phyloP scores from a whole-genome alignment of 64 coral and sea anemone genomes.

The Montipora capricornis region DNA sequence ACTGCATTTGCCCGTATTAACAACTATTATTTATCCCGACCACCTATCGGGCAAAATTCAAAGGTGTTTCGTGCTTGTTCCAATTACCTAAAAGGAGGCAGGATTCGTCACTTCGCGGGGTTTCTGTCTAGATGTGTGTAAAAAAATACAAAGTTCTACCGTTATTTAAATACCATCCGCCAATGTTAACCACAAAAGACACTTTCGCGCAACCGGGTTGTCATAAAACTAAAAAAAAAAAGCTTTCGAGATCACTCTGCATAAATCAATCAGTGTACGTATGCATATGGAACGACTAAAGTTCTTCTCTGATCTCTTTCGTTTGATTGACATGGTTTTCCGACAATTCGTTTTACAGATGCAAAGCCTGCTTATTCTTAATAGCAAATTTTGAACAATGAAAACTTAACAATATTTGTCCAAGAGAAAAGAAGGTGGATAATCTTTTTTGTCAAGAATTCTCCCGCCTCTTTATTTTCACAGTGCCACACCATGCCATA shows the following conservation, averaged over 20 bases:
- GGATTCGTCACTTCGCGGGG: background rate
- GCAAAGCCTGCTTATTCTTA: background rate
- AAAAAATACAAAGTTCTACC: background rate
- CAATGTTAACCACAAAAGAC: background rate
- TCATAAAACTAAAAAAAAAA: conserved; percentile 15
- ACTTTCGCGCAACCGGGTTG: background rate
- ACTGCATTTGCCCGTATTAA: conserved; percentile 46
- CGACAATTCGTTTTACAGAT: background rate
- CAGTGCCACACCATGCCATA: background rate
- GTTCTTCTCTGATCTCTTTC: background rate
- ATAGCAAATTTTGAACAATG: background rate
- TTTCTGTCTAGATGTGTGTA: background rate
- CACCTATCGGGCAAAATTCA: conserved; percentile 29
- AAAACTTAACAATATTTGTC: background rate
- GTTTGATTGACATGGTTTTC: conserved; percentile 32
- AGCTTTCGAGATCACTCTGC: background rate
- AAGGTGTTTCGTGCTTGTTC: conserved; percentile 2
- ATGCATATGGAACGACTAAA: background rate
- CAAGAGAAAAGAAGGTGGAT: background rate
- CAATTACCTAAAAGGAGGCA: conserved; percentile 44
- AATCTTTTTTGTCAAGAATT: background rate
- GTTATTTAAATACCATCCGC: conserved; percentile 17
- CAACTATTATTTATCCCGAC: conserved; percentile 42
- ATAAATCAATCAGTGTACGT: conserved; percentile 17
- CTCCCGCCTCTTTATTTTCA: background rate